Evolutionary conservation across 2,888 invertebrate genomes (phyloP), one percentile per base, ranked within the genome.

Genomic region (Cataglyphis albicans): DNA sequence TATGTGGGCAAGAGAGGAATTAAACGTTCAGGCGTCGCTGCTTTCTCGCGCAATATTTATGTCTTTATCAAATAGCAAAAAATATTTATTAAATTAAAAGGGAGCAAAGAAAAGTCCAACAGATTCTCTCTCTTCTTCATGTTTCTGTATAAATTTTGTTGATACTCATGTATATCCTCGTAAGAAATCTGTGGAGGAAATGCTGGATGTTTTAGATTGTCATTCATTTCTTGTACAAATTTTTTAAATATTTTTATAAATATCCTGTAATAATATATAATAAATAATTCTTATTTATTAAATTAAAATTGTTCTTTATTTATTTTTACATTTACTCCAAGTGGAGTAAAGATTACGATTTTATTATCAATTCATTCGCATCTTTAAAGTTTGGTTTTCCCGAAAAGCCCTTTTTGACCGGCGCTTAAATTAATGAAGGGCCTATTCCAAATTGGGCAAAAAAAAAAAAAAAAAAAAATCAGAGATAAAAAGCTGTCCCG

Each of bases 21-120:
- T 78, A 78, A 70, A 78, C 25, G 78, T 78, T 78, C 70, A 18
- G 59, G n/a, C 75, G 52, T 18, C 75, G 75, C 48, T 18, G 75
- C 25, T 29, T 10, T 41, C 41, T 12, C 64, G 52, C 35, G 32
- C 21, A 15, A 21, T 7, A 38, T 52, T 75, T 65, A 38, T 55
- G 29, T n/a, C 25, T 55, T 29, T 64, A 52, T 65, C 75, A 64
- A 64, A n/a, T 6, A 9, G 25, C 12, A n/a, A 44, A 32, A 18
- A 18, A 52, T 18, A 29, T 67, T 57, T 18, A n/a, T 1, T 38
- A 55, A 64, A 75, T 61, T 32, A n/a, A 32, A n/a, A 32, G 18
- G 35, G 15, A 48, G 15, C 32, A 21, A 18, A 61, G 41, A 25
- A 59, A 12, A 12, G 21, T 59, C 25, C 18, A 32, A 48, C 18